Evolutionary conservation across 2,113 vertebrate genomes (phyloP).

Genomic region (Hydropotes inermis): DNA sequence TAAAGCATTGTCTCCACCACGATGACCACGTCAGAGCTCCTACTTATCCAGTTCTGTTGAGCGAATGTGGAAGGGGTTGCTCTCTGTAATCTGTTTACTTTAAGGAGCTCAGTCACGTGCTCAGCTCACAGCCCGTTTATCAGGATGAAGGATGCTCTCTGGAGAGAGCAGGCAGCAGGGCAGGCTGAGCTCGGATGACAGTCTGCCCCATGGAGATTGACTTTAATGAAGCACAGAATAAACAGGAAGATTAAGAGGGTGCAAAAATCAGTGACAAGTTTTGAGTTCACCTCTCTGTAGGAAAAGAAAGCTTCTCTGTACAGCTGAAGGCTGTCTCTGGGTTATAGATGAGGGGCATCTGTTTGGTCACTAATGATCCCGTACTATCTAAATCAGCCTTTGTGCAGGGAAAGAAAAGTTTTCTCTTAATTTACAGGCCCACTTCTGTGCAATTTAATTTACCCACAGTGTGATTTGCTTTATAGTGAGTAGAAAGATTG

Average conservation of each 20-base stretch:
- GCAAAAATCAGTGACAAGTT: slow-evolving; percentile 81
- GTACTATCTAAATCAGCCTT: background rate
- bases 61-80: slow-evolving; percentile 41
- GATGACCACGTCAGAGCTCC: slow-evolving; percentile 59
- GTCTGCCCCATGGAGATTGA: slow-evolving; percentile 80
- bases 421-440: slow-evolving; percentile 13
- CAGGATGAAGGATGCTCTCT: slow-evolving; percentile 84
- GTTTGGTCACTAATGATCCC: slow-evolving; percentile 62
- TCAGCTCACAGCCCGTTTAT: slow-evolving; percentile 79
- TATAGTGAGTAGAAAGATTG: background rate
- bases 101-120: slow-evolving; percentile 73
- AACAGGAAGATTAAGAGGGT: slow-evolving; percentile 85
- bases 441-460: background rate
- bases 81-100: slow-evolving; percentile 77
- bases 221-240: slow-evolving; percentile 86
- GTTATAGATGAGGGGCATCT: slow-evolving; percentile 60
- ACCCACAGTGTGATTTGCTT: background rate
- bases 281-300: slow-evolving; percentile 74
- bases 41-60: slow-evolving; percentile 63
- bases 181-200: slow-evolving; percentile 78
- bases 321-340: slow-evolving; percentile 70
- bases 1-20: slow-evolving; percentile 10
- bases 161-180: slow-evolving; percentile 77
- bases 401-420: background rate
- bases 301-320: slow-evolving; percentile 60